A percentile compares a stretch with the other conserved stretches of the same genome.
These are phyloP conservation scores for Amphibalanus amphitrite DNA, from an alignment of 1,140 invertebrate genomes.

Conservation along the genomic window DNA sequence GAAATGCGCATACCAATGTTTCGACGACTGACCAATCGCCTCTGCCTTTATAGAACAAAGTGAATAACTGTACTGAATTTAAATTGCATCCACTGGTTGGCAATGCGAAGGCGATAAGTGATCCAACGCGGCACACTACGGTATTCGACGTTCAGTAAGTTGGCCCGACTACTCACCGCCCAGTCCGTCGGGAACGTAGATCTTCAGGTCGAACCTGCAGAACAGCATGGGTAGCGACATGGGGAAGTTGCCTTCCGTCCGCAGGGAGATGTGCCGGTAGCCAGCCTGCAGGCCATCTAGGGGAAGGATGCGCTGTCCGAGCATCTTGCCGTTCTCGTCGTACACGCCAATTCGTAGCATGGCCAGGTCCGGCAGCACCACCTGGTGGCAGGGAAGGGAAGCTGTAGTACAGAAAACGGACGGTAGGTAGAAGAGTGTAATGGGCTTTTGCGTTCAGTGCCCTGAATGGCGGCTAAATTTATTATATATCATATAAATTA, in stretches of 20 bases:
- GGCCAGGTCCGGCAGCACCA: too few relatives aligned
- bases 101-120: not conserved
- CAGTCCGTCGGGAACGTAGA: conserved; percentile 98
- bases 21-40: too few relatives aligned
- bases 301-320: conserved; percentile 93
- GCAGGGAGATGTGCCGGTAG: conserved; percentile 89
- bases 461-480: not conserved
- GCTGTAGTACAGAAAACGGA: too few relatives aligned
- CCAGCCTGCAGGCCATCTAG: conserved; percentile 93
- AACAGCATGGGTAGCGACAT: conserved; percentile 97
- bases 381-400: too few relatives aligned
- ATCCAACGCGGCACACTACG: not conserved
- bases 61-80: too few relatives aligned
- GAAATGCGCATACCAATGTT: too few relatives aligned
- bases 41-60: too few relatives aligned
- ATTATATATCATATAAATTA: conserved; percentile 6
- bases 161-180: conserved; percentile 44
- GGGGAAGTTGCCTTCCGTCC: conserved; percentile 97
- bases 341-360: conserved; percentile 95
- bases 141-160: not conserved
- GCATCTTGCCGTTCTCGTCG: conserved; percentile 91
- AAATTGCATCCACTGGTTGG: not conserved
- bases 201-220: conserved; percentile 97
- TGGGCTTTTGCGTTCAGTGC: not conserved
- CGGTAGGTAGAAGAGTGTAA: too few relatives aligned